phyloP scores from a whole-genome alignment of 2,888 invertebrate species.

The Urechis unicinctus region DNA sequence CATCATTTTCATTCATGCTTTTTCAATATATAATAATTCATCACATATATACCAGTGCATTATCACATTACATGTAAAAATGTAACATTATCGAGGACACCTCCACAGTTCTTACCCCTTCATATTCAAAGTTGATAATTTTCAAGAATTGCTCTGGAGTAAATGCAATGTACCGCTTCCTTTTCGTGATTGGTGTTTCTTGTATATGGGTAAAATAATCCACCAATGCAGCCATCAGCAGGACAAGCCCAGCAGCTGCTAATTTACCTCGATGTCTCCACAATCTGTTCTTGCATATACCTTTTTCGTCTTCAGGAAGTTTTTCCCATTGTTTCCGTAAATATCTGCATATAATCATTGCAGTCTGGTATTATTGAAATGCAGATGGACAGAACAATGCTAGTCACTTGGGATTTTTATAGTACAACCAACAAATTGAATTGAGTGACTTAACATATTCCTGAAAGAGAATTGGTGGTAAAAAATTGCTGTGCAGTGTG shows the following conservation, averaged over 20 bases:
- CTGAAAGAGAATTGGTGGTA: too few relatives aligned
- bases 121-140: conserved; percentile 48
- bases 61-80: not conserved
- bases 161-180: conserved; percentile 56
- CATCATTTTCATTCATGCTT: too few relatives aligned
- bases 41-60: not conserved
- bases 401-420: too few relatives aligned
- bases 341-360: conserved; percentile 42
- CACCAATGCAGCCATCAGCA: conserved; percentile 9
- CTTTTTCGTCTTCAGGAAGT: conserved; percentile 43
- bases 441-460: too few relatives aligned
- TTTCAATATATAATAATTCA: not conserved
- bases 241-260: conserved; percentile 5
- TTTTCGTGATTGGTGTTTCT: conserved; percentile 55
- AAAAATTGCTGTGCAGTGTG: too few relatives aligned
- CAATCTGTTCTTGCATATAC: conserved; percentile 16
- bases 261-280: conserved; percentile 12
- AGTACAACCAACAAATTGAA: too few relatives aligned
- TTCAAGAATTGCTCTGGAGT: conserved; percentile 50
- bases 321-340: conserved; percentile 53
- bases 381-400: too few relatives aligned
- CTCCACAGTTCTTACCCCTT: conserved; percentile 33
- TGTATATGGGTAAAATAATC: conserved; percentile 52
- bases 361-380: too few relatives aligned
- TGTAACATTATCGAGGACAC: not conserved